Conservation (phyloP, 2,888 invertebrate species). For the Drosophila mercatorum region DNA sequence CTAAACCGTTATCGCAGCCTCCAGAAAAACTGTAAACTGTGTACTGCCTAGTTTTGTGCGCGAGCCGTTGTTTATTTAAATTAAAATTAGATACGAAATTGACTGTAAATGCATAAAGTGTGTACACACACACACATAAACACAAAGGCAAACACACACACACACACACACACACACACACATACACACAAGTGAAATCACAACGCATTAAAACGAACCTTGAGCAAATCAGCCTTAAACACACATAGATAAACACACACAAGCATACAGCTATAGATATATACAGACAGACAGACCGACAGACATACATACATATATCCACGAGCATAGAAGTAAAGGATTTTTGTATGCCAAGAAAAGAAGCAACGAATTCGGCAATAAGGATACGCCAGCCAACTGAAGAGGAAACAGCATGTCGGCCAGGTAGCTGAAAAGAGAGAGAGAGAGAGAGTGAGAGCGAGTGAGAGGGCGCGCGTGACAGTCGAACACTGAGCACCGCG, state of each 20-base stretch:
- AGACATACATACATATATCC: slow-evolving; percentile 10
- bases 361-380: slow-evolving; percentile 70
- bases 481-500: slow-evolving; percentile 7
- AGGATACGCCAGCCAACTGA: slow-evolving; percentile 55
- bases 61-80: slow-evolving; percentile 42
- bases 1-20: slow-evolving; percentile 54
- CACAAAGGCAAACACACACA: slow-evolving; percentile 8
- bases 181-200: slow-evolving; percentile 63
- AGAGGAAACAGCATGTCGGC: slow-evolving; percentile 50
- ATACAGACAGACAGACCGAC: not conserved
- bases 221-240: slow-evolving; percentile 75
- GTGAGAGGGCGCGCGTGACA: slow-evolving; percentile 13
- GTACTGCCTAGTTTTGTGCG: slow-evolving; percentile 17
- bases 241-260: slow-evolving; percentile 54
- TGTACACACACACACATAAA: slow-evolving; percentile 45
- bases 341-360: slow-evolving; percentile 58
- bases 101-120: slow-evolving; percentile 51
- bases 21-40: slow-evolving; percentile 23
- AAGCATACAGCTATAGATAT: slow-evolving; percentile 26
- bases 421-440: slow-evolving; percentile 26
- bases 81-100: slow-evolving; percentile 54
- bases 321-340: slow-evolving; percentile 59
- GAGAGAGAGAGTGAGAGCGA: slow-evolving; percentile 15
- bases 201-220: slow-evolving; percentile 71
- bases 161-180: slow-evolving; percentile 26